A percentile compares a stretch with the other conserved stretches of the same genome.
Conservation (phyloP, 2,888 invertebrate genomes). For the Callinectes sapidus region DNA sequence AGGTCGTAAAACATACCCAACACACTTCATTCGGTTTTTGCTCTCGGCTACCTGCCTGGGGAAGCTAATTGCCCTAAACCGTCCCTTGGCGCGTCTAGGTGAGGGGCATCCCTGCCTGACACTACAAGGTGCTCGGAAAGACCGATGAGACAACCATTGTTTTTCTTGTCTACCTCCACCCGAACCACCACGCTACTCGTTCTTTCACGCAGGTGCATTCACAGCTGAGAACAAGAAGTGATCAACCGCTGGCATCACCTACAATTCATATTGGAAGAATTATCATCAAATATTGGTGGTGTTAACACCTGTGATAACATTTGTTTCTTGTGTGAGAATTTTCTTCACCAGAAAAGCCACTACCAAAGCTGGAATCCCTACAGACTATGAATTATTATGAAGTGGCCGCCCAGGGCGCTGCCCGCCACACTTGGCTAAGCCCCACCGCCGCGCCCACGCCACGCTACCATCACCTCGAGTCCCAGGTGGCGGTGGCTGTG, state of each 20-base stretch:
- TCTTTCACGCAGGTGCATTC: neutral
- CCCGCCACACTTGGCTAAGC: neutral
- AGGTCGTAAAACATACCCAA: neutral
- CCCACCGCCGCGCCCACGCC: neutral
- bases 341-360: neutral
- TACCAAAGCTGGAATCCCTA: neutral
- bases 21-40: neutral
- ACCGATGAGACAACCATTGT: neutral
- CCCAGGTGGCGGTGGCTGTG: neutral
- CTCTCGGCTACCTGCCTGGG: neutral
- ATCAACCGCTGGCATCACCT: neutral
- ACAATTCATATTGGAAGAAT: neutral
- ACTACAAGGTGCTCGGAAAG: neutral
- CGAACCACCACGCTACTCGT: neutral
- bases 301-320: neutral
- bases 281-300: neutral
- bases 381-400: conserved; percentile 1
- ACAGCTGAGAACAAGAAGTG: neutral
- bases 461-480: neutral
- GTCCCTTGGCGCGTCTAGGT: neutral
- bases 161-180: neutral
- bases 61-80: neutral
- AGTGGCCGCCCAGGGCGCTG: neutral
- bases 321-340: neutral
- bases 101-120: neutral